Percentiles rank a stretch among this genome's conserved stretches.
Evolutionary conservation across 53 echinoderm and acorn worm genomes (phyloP).

Genomic region (Mesocentrotus franciscanus): DNA sequence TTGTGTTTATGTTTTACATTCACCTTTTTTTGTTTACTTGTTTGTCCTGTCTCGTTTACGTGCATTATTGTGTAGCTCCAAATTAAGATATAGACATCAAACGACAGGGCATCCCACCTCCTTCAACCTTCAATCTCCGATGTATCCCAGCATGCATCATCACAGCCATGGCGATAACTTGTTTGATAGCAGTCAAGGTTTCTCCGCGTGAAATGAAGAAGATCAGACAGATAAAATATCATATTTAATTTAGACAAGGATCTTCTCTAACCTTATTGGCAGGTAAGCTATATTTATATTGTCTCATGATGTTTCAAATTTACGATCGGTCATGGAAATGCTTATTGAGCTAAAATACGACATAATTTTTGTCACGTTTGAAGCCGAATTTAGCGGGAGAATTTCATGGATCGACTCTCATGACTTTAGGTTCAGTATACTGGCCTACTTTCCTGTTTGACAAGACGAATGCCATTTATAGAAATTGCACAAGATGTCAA

Average conservation of each 20-base stretch:
- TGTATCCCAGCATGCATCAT: constrained; percentile 19
- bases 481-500: neutral
- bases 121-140: neutral
- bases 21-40: neutral
- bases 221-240: constrained; percentile 29
- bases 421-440: neutral
- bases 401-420: no score
- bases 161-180: constrained; percentile 27
- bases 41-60: neutral
- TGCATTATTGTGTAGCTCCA: neutral
- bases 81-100: neutral
- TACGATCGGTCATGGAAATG: neutral
- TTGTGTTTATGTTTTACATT: no score
- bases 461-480: neutral
- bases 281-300: neutral
- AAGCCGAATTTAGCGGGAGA: neutral
- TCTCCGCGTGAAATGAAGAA: neutral
- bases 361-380: constrained; percentile 14
- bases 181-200: constrained; percentile 15
- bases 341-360: constrained; percentile 26
- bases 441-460: neutral
- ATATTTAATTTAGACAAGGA: neutral
- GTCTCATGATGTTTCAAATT: neutral
- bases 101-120: neutral
- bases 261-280: neutral